Base-by-base conservation (phyloP, 1,140 invertebrate genomes). In the Homarus americanus region DNA sequence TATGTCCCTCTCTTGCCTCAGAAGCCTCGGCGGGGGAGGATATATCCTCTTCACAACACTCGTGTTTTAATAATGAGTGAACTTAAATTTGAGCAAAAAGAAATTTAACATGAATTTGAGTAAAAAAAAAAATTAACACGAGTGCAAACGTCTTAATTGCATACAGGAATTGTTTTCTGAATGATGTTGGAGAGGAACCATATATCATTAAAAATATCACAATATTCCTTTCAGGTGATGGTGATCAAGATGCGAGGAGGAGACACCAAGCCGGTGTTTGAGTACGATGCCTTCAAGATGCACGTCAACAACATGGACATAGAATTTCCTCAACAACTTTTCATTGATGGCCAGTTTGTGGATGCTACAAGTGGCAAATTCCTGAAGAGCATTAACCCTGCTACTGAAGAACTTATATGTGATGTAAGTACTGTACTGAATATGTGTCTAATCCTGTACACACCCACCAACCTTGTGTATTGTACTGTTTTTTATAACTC, bases 271-370 rank as follows among this genome's bases (percentile, higher is more conserved):
- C 96, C 94, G 10, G 94, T 95, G 3, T 94, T 97, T 32, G 94
- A 95, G 9, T 97, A 96, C 93, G 96, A 97, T 91, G 96, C 96
- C 0, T 96, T 98, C 41, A 95, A 96, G 93, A 91, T 98, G 88
- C 94, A 96, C 53, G 96, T 96, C 0, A 99, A 99, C 94, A 98
- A 98, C 93, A 96, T 97, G 94, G 96, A 96, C 83, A 94, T 99
- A 9, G 96, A 95, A 90, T 98, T 99, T 92, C 97, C 98, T 0
- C 96, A 96, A 34, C 98, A 99, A 93, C 94, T 95, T 38, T 99
- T 99, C 93, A 98, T 99, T 92, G 96, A 99, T 94, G 98, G 98
- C 1, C 95, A 97, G 93, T 99, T 99, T 94, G 95, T 98, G 0
- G 96, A 99, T 94, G 95, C 97, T 0, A 96, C 96, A 63, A 95